A percentile compares a stretch with the other conserved stretches of the same genome.
phyloP scores from a whole-genome alignment of 2,888 invertebrate species.

The Ischnus inquisitorius region DNA sequence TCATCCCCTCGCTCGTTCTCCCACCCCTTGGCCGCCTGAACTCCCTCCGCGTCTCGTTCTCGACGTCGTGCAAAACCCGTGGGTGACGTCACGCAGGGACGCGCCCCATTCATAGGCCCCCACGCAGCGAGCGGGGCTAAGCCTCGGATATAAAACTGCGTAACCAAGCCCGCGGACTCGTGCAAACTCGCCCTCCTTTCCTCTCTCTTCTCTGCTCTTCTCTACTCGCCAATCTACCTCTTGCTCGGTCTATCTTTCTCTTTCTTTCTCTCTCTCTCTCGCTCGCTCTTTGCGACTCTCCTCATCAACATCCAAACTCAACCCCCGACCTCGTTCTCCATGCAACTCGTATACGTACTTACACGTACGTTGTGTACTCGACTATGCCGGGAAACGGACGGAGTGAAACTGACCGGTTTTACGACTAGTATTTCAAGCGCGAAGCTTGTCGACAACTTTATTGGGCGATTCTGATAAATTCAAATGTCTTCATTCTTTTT shows the following conservation, averaged over 20 bases:
- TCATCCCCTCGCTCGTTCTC: conserved; percentile 48
- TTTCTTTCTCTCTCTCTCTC: conserved; percentile 4
- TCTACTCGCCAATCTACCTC: not conserved
- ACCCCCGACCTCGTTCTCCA: conserved; percentile 49
- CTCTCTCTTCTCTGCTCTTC: conserved; percentile 17
- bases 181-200: conserved; percentile 34
- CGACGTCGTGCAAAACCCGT: conserved; percentile 71
- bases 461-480: not conserved
- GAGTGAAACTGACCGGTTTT: conserved; percentile 23
- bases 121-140: conserved; percentile 73
- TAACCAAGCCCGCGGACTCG: conserved; percentile 60
- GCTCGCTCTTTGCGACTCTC: conserved; percentile 10
- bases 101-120: conserved; percentile 84
- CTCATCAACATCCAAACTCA: conserved; percentile 15
- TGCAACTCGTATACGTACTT: conserved; percentile 36
- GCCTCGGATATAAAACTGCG: conserved; percentile 69
- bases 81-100: conserved; percentile 83
- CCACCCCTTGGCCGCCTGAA: conserved; percentile 66
- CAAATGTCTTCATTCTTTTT: not conserved
- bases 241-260: not conserved
- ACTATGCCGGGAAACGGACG: conserved; percentile 11
- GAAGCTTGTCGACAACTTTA: conserved; percentile 22
- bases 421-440: conserved; percentile 16
- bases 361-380: conserved; percentile 50
- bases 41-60: conserved; percentile 32